Percentiles rank a stretch among this genome's conserved stretches.
These are phyloP conservation scores for Aptenodytes forsteri DNA, from an alignment of 2,113 vertebrate genomes.

Conservation along the genomic window DNA sequence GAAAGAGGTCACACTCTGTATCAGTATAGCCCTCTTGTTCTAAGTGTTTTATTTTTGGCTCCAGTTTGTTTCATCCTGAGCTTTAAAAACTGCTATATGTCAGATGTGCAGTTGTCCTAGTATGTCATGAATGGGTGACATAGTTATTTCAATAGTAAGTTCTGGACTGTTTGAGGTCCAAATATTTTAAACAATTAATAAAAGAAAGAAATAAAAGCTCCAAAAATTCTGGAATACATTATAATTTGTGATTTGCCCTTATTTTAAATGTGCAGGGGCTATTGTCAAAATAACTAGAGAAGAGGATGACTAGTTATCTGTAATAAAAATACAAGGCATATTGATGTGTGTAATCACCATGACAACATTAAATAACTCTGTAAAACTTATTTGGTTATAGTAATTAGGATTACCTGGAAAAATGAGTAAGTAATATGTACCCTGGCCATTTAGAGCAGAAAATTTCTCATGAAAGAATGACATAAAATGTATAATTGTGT, in stretches of 20 bases:
- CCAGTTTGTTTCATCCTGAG: not conserved
- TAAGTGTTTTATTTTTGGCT: not conserved
- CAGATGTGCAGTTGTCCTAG: not conserved
- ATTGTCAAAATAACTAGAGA: not conserved
- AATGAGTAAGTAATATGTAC: not conserved
- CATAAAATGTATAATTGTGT: not conserved
- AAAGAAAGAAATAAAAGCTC: not conserved
- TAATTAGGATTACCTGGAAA: not conserved
- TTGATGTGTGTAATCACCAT: rapidly evolving
- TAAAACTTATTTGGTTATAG: not conserved
- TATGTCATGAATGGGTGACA: not conserved
- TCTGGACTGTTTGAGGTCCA: not conserved
- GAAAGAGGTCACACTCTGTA: not conserved
- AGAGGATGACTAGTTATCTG: not conserved
- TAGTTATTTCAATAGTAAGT: not conserved
- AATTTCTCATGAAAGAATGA: not conserved
- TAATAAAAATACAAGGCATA: not conserved
- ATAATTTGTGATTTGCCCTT: not conserved
- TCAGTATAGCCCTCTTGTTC: not conserved
- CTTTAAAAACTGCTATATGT: not conserved
- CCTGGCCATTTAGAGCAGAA: not conserved
- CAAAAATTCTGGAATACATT: not conserved
- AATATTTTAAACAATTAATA: not conserved
- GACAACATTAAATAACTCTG: not conserved
- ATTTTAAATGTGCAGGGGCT: not conserved